Evolutionary conservation across 2,797 vertebrate species (phyloP), one percentile per base, ranked within the genome.

Genomic region (Onychomys torridus): DNA sequence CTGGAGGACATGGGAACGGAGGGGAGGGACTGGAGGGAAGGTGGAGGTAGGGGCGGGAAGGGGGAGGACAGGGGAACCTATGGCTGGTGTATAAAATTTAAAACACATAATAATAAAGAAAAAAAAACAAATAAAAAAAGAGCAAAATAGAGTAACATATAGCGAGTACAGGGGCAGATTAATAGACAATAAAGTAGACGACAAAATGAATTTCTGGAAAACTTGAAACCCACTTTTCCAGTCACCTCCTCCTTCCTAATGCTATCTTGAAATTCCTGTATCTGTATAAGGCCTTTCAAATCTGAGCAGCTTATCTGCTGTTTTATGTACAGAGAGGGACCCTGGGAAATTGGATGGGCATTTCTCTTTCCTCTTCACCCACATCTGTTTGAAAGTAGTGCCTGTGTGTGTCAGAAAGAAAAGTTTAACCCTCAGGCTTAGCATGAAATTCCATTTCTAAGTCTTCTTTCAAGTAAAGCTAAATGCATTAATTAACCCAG

Each of bases 401-500:
- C 29, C 83, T 86, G 7, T 81, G 25, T 90, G 7, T 85, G 93
- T 52, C 3, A 94, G 79, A 92, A 93, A 94, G 61, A 75, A 95
- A 85, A 97, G 84, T 21, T 77, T 19, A 75, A 65, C 77, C 65
- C 61, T 10, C 17, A 85, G 85, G 89, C 27, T 88, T 81, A 85
- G 49, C 87, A 59, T 86, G 67, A 96, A 96, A 93, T 73, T 63
- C 34, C 21, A 93, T 90, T 95, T 97, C 89, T 94, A 96, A 85
- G 90, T 87, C 57, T 34, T 87, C 86, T 96, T 97, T 95, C 90
- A 95, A 93, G 55, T 84, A 90, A 96, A 94, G 96, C 57, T 61
- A 95, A 89, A 89, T 19, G 90, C 61, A 84, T 89, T 96, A 93
- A 93, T 89, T 96, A 93, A 29, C 40, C n/a, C 79, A 89, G 63